These are phyloP conservation scores for Lepeophtheirus salmonis DNA, from an alignment of 1,140 invertebrate genomes.

Conservation along the genomic window DNA sequence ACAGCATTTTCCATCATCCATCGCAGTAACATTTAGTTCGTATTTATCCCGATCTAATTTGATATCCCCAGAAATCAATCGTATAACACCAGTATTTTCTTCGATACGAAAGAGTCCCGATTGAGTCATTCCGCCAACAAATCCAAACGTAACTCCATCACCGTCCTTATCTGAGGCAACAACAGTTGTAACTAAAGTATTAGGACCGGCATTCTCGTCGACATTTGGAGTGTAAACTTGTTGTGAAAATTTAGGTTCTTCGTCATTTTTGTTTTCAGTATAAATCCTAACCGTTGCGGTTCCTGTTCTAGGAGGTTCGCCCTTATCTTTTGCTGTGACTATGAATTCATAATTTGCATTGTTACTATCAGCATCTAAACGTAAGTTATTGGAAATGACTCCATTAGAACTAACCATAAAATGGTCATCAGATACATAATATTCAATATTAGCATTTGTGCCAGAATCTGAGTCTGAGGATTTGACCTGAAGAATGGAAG, in stretches of 20 bases:
- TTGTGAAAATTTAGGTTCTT: conserved; percentile 85
- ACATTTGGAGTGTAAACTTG: conserved; percentile 90
- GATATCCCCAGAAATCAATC: conserved; percentile 45
- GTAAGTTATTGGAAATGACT: conserved; percentile 76
- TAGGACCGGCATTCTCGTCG: conserved; percentile 81
- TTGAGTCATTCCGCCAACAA: conserved; percentile 66
- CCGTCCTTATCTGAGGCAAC: conserved; percentile 88
- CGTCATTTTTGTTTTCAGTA: conserved; percentile 89
- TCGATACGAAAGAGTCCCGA: conserved; percentile 86
- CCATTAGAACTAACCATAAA: conserved; percentile 77
- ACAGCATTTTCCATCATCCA: conserved; percentile 82
- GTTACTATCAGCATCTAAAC: conserved; percentile 81
- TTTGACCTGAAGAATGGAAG: conserved; percentile 72
- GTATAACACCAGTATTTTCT: conserved; percentile 81
- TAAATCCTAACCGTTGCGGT: conserved; percentile 79
- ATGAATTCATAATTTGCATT: conserved; percentile 88
- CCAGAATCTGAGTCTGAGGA: conserved; percentile 81
- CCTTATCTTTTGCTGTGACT: conserved; percentile 25
- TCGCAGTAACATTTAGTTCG: conserved; percentile 77
- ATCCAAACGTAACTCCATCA: conserved; percentile 79
- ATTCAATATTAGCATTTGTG: conserved; percentile 78
- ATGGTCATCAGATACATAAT: conserved; percentile 73
- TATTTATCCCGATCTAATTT: conserved; percentile 66
- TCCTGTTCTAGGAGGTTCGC: conserved; percentile 71
- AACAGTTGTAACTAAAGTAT: conserved; percentile 78